These are phyloP conservation scores for Thera britannica DNA, from an alignment of 2,888 invertebrate genomes.

Conservation along the genomic window DNA sequence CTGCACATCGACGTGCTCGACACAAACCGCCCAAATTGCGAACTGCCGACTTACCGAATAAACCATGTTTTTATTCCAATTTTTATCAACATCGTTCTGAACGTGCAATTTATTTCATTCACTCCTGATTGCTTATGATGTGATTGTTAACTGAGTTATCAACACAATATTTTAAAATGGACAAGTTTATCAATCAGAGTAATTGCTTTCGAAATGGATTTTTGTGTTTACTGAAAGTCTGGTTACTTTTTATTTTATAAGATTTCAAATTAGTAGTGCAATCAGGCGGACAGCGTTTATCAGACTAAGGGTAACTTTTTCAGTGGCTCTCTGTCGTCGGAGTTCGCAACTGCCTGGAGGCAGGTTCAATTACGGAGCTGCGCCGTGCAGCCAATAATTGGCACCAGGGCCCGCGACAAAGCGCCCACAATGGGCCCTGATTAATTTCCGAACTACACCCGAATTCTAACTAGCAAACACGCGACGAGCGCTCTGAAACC, in stretches of 20 bases:
- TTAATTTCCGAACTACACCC: conserved; percentile 84
- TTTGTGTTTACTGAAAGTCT: conserved; percentile 10
- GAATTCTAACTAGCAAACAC: conserved; percentile 82
- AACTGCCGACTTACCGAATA: conserved; percentile 62
- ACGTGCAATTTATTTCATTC: conserved; percentile 77
- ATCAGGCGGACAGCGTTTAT: conserved; percentile 20
- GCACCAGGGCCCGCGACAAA: conserved; percentile 79
- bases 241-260: neutral
- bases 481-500: conserved; percentile 64
- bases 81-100: conserved; percentile 68
- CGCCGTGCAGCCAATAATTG: conserved; percentile 78
- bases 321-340: conserved; percentile 38
- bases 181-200: conserved; percentile 21
- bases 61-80: conserved; percentile 67
- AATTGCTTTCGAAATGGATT: conserved; percentile 13
- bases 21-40: conserved; percentile 72
- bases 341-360: conserved; percentile 59
- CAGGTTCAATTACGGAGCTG: conserved; percentile 76
- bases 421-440: conserved; percentile 82
- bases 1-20: conserved; percentile 31
- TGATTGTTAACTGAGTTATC: conserved; percentile 69
- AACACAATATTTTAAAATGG: conserved; percentile 28
- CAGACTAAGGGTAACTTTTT: conserved; percentile 55
- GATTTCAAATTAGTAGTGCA: conserved; percentile 15
- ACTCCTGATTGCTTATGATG: conserved; percentile 77